Base-by-base conservation (phyloP, 2,888 invertebrate genomes). In the Cryptosula pallasiana region DNA sequence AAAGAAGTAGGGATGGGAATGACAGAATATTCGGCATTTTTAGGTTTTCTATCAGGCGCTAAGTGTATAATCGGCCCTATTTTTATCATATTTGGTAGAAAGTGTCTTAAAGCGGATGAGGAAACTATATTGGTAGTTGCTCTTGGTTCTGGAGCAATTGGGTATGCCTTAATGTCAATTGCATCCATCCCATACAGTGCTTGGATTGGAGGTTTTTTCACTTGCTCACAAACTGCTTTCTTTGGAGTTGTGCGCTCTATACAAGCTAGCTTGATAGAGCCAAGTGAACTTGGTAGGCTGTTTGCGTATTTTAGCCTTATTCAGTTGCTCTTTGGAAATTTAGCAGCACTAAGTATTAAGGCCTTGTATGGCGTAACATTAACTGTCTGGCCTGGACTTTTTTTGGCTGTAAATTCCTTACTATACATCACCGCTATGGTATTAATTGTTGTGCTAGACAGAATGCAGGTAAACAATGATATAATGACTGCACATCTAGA, bases 191-290 rank as follows among this genome's bases (percentile, higher is more conserved):
- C 63, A 34, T 32, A 63, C 32, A 63, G 32, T 27, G 32, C 27
- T 25, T 63, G 63, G 63, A 63, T 63, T 32, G 63, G 63, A 13
- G 63, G 25, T 25, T 5, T 32, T 23, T 63, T 63, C n/a, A 25
- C 3, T 27, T 20, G 63, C 2, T 5, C 27, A 5, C 63, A 63
- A 63, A 25, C 63, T 32, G 34, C 13, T 9, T 63, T 63, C 27
- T 63, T 63, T 63, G 63, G 25, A 2, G 27, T 32, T 5, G 32
- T 5, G 25, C 63, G 63, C 2, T 63, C 63, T 3, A 13, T 63
- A 32, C 63, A 63, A n/a, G 32, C 27, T 3, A 32, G 63, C 9
- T 63, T 63, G 20, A 16, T 27, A 5, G 32, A 63, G 2, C 25
- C 25, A 32, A n/a, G 32, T 63, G 63, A 63, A 32, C n/a, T 63